A percentile compares a stretch with the other conserved stretches of the same genome.
Conservation (phyloP, 2,888 invertebrate genomes). For the Tillus elongatus region DNA sequence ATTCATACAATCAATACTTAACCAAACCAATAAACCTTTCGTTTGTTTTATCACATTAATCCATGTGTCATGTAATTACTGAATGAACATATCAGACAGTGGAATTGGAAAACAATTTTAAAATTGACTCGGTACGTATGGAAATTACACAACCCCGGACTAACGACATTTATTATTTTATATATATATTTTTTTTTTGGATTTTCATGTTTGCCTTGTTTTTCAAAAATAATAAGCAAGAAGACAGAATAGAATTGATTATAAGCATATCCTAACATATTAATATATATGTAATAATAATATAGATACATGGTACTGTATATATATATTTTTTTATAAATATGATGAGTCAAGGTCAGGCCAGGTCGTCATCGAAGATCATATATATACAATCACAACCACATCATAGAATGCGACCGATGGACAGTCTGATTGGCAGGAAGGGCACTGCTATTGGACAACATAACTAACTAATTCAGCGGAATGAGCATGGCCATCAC, state of each 20-base stretch:
- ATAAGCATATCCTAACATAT: conserved; percentile 39
- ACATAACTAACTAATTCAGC: conserved; percentile 21
- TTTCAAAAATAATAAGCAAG: conserved; percentile 35
- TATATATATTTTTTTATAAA: conserved; percentile 31
- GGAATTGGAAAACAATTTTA: conserved; percentile 6
- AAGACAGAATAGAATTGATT: conserved; percentile 39
- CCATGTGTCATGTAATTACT: conserved; percentile 32
- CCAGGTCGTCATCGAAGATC: conserved; percentile 43
- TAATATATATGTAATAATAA: conserved; percentile 36
- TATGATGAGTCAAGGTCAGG: conserved; percentile 41
- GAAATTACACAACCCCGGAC: conserved; percentile 39
- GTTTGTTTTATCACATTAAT: conserved; percentile 33
- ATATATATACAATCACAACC: conserved; percentile 41
- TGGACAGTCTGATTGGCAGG: conserved; percentile 35
- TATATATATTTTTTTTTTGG: conserved; percentile 34
- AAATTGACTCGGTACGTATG: conserved; percentile 33
- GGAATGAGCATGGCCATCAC: conserved; percentile 37
- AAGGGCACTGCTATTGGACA: conserved; percentile 29
- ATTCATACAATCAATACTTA: conserved; percentile 28
- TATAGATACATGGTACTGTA: conserved; percentile 41
- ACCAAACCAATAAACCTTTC: conserved; percentile 27
- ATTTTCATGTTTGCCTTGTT: conserved; percentile 35
- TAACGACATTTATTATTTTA: conserved; percentile 38
- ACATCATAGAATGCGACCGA: conserved; percentile 32
- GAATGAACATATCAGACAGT: conserved; percentile 8